Base-by-base conservation (phyloP, 2,888 invertebrate genomes). In the Lacanobia oleracea region DNA sequence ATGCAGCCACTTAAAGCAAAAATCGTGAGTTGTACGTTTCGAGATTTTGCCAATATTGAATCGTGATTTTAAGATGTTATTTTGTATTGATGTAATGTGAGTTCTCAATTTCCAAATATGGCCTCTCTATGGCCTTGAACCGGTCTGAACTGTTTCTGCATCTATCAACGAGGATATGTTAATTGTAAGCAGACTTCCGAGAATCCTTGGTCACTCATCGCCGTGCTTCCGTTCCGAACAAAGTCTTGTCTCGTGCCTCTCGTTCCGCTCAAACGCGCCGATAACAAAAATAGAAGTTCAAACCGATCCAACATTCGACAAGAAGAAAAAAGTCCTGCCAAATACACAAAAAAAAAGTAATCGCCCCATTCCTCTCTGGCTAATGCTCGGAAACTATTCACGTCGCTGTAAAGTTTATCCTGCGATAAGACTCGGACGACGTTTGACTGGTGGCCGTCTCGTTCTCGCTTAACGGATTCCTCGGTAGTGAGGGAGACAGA, bases 371-470 rank as follows among this genome's bases (percentile, higher is more conserved):
- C 93, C 93, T 92, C 88, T 94, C 93, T 91, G 91, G 92, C 93
- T 93, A 92, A 94, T 91, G 93, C 91, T 92, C 88, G 88, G 90
- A 91, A 93, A 94, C 94, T 94, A 94, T 94, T 94, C 93, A 93
- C 91, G 91, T 93, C 92, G 93, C 92, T 90, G 91, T 93, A 91
- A 93, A 93, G 89, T 93, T 94, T 94, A 93, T 94, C 95, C 95
- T 94, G 93, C 94, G 95, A 95, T 95, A 94, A 95, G 91, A 91
- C 89, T 89, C 88, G 88, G 87, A 88, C 89, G 89, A 87, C 87
- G 89, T 87, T 88, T 87, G 91, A 91, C 69, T 90, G 84, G 79
- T 84, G 82, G 75, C 87, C 79, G 88, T 94, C 95, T 93, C 94
- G 86, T 84, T 95, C 91, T 77, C 84, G 78, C 92, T 72, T 83